Evolutionary conservation across 2,888 invertebrate genomes (phyloP).

Genomic region (Stratiomys singularior): DNA sequence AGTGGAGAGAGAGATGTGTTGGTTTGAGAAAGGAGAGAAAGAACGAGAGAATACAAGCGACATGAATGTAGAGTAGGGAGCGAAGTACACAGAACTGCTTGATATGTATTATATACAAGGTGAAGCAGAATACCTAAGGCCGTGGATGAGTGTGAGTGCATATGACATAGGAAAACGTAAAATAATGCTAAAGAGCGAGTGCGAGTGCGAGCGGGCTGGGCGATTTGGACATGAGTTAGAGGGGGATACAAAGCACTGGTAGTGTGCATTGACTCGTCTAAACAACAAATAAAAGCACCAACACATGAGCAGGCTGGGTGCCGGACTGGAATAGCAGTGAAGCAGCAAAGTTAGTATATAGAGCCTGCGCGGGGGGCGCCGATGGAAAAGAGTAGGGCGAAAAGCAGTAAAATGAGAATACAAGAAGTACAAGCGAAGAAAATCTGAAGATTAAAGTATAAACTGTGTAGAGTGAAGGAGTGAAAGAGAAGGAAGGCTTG

Average conservation of each 20-base stretch:
- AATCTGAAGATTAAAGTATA: background rate
- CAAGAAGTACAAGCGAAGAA: background rate
- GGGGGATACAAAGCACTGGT: background rate
- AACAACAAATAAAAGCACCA: background rate
- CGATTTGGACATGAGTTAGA: background rate
- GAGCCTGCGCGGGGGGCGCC: no score
- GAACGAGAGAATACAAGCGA: background rate
- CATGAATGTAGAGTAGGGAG: slow-evolving; percentile 10
- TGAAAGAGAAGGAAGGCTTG: background rate
- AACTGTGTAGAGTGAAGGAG: background rate
- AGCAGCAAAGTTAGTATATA: background rate
- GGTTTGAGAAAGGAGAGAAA: no score
- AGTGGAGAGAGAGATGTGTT: background rate
- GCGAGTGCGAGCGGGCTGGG: background rate
- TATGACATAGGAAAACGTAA: background rate
- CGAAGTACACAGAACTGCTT: background rate
- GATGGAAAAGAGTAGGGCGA: background rate
- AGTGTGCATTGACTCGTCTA: slow-evolving; percentile 24
- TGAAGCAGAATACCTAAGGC: no score
- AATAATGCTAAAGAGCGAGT: background rate
- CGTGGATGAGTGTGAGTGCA: background rate
- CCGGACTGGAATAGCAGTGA: background rate
- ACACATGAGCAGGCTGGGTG: background rate
- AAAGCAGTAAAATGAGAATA: slow-evolving; percentile 9
- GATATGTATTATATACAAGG: no score